Conservation (phyloP, 2,888 invertebrate genomes). For the Osedax fenrisi region DNA sequence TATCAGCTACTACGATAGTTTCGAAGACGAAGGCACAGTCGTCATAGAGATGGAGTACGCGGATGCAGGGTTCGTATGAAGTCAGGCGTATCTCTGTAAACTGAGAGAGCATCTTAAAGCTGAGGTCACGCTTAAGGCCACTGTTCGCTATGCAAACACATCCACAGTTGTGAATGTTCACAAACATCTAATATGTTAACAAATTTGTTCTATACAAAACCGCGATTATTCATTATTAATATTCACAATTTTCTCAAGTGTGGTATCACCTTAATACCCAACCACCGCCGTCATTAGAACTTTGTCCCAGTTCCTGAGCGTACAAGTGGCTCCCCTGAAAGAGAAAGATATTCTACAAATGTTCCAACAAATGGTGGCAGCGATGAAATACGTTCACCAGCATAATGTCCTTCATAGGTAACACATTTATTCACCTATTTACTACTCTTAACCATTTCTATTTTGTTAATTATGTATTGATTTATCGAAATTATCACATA, state of each 20-base stretch:
- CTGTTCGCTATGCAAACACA: no score
- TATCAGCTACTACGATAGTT: constrained; percentile 64
- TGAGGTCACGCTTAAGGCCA: no score
- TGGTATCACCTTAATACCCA: no score
- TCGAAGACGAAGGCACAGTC: constrained; percentile 61
- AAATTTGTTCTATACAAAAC: no score
- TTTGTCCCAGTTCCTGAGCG: constrained; percentile 58
- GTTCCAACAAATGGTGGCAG: constrained; percentile 61
- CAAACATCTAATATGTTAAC: no score
- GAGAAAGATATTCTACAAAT: constrained; percentile 59
- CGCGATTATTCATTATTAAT: no score
- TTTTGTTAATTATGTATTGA: neutral
- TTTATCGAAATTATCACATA: no score
- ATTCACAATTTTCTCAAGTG: no score
- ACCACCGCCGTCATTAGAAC: constrained; percentile 54
- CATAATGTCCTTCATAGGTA: constrained; percentile 57
- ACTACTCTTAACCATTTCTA: neutral
- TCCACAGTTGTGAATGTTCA: no score
- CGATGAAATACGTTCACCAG: constrained; percentile 62
- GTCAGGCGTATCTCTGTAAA: no score
- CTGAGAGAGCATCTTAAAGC: no score
- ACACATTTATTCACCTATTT: neutral
- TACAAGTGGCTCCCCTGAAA: constrained; percentile 54
- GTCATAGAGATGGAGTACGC: constrained; percentile 71
- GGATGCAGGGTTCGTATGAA: constrained; percentile 56